These are phyloP conservation scores for Pseudomyrmex sp. DNA, from an alignment of 1,140 invertebrate species.

Conservation along the genomic window DNA sequence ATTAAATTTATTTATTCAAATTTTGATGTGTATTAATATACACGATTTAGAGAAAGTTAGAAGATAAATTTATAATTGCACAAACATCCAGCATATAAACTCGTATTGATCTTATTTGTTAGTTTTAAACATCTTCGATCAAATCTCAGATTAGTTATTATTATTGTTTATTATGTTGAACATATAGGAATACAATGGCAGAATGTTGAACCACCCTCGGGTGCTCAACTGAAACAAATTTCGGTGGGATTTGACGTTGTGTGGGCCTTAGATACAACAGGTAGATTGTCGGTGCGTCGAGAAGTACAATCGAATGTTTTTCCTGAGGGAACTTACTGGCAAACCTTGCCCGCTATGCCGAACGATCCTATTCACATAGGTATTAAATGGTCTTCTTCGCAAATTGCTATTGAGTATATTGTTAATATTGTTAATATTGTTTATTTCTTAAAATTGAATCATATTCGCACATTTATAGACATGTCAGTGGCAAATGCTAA, in stretches of 20 bases:
- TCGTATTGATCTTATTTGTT: no score
- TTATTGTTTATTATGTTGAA: neutral
- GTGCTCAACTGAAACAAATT: constrained; percentile 91
- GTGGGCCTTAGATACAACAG: constrained; percentile 89
- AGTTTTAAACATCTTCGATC: no score
- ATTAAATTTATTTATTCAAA: no score
- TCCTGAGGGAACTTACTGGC: constrained; percentile 92
- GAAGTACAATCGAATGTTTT: constrained; percentile 88
- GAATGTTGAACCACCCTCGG: constrained; percentile 88
- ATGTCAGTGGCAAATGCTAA: constrained; percentile 80
- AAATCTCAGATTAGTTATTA: no score
- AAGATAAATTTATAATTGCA: no score
- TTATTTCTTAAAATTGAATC: neutral
- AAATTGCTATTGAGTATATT: neutral
- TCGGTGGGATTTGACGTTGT: constrained; percentile 90
- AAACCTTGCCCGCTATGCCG: constrained; percentile 86
- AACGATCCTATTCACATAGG: constrained; percentile 87
- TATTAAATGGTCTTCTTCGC: constrained; percentile 41
- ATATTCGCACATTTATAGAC: constrained; percentile 71
- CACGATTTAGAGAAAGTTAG: no score
- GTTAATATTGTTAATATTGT: neutral
- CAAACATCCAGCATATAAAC: no score
- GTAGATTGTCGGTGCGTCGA: constrained; percentile 88
- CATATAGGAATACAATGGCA: constrained; percentile 86
- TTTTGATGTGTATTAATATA: no score